phyloP scores from a whole-genome alignment of 2,888 invertebrate species.

The Lacanobia wlatinum region DNA sequence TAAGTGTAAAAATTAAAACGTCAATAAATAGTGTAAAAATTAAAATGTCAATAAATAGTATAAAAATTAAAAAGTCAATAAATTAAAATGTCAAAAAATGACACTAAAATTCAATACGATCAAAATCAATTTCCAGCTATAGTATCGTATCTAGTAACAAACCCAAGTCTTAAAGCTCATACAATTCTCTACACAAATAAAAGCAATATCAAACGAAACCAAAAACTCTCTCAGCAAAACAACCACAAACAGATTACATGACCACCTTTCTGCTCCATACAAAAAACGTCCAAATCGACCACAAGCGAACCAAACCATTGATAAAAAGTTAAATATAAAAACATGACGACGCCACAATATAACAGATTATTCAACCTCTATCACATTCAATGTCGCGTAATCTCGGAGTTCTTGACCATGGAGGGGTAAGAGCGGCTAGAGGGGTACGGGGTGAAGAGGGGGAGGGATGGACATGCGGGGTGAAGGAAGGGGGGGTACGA shows the following conservation, averaged over 20 bases:
- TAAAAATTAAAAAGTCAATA: no score
- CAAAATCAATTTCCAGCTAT: no score
- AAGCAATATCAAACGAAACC: background rate
- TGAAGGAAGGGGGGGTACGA: slow-evolving; percentile 17
- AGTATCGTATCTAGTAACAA: no score
- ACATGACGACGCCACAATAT: slow-evolving; percentile 42
- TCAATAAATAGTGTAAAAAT: no score
- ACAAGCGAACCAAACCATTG: slow-evolving; percentile 13
- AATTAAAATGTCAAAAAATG: no score
- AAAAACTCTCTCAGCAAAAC: slow-evolving; percentile 13
- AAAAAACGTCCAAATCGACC: slow-evolving; percentile 31
- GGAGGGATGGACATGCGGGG: slow-evolving; percentile 3
- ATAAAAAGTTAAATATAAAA: slow-evolving; percentile 39
- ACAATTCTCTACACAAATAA: background rate
- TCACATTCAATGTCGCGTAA: slow-evolving; percentile 66
- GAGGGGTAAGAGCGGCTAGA: slow-evolving; percentile 1
- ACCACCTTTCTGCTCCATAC: slow-evolving; percentile 29
- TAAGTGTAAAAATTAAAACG: no score
- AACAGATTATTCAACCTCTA: slow-evolving; percentile 67
- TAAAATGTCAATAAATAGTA: no score
- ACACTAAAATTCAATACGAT: no score
- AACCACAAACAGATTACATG: slow-evolving; percentile 11
- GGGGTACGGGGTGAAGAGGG: background rate
- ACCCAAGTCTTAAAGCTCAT: background rate
- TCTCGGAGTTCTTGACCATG: slow-evolving; percentile 53